Evolutionary conservation across 1,140 invertebrate genomes (phyloP), one percentile per base, ranked within the genome.

Genomic region (Dendrolimus kikuchii): DNA sequence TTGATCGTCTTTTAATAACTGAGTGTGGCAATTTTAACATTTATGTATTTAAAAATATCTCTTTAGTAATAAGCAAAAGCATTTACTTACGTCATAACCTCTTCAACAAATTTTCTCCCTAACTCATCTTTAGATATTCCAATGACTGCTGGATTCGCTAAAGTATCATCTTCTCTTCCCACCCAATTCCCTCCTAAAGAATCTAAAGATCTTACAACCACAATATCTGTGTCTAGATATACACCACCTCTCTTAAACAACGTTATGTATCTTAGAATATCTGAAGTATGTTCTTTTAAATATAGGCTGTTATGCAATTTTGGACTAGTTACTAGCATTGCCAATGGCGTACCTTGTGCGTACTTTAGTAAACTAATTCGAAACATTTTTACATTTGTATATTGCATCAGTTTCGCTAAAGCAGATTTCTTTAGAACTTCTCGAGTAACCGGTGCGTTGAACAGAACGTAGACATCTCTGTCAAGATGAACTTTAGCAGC

Each of bases 181-280:
- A 90, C 91, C 75, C 90, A 94, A 74, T 94, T 92, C 2, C 74
- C 77, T 4, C 76, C 84, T 36, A 93, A 69, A 10, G 88, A 74
- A 42, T 91, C 88, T 46, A 94, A 74, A 38, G 84, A 89, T 61
- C 90, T 92, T 6, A 89, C 89, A 2, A 95, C 88, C 6, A 95
- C 89, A 2, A 95, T 90, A 70, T 95, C 94, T 51, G 94, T 76
- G 62, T 96, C 94, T 41, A 95, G 71, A 76, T 95, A 95, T 42
- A 93, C 91, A 2, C 94, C 94, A 38, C 93, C 93, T 55, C 90
- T 94, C 68, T 94, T 94, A 89, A 92, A 95, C 0, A 95, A 72
- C 0, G 92, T 92, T 5, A 94, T 64, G 62, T 92, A 95, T 57
- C 93, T 87, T 36, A 95, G 66, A n/a, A 93, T 88, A 66, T 94